A percentile compares a stretch with the other conserved stretches of the same genome.
Conservation (phyloP, 1,140 invertebrate species). For the Pachypeltis micranthus region DNA sequence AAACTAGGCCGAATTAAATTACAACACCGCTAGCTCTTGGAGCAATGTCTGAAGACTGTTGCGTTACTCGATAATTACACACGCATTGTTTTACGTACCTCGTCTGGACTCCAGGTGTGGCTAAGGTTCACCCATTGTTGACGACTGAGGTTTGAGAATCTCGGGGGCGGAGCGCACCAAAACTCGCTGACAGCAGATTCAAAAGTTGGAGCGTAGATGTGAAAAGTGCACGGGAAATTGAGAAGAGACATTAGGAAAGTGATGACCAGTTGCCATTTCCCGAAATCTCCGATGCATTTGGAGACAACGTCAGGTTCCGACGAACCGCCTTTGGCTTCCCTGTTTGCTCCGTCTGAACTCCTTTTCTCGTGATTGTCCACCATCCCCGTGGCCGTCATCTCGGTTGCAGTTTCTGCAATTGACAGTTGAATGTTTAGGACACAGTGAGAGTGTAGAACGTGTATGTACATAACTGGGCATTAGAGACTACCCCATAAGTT, state of each 20-base stretch:
- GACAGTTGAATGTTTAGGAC: too few relatives aligned
- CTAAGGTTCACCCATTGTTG: neutral
- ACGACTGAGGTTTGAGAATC: neutral
- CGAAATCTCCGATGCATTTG: slow-evolving; percentile 51
- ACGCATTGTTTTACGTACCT: too few relatives aligned
- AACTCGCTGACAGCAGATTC: slow-evolving; percentile 45
- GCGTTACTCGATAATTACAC: too few relatives aligned
- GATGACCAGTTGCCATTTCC: slow-evolving; percentile 51
- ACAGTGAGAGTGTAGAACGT: too few relatives aligned
- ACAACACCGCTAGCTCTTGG: too few relatives aligned
- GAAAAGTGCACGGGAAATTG: slow-evolving; percentile 32
- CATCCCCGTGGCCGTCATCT: neutral
- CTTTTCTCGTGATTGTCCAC: slow-evolving; percentile 7
- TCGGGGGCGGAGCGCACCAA: slow-evolving; percentile 43
- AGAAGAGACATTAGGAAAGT: slow-evolving; percentile 36
- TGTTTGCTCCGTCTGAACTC: neutral
- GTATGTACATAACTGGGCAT: too few relatives aligned
- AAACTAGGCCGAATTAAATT: too few relatives aligned
- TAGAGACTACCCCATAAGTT: too few relatives aligned
- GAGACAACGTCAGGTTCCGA: slow-evolving; percentile 45
- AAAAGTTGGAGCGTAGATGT: slow-evolving; percentile 54
- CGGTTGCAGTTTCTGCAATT: neutral
- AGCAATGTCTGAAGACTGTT: too few relatives aligned
- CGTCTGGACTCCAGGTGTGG: too few relatives aligned
- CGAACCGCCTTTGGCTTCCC: neutral